Evolutionary conservation across 2,113 vertebrate genomes (phyloP).

Genomic region (Todiramphus chloris): DNA sequence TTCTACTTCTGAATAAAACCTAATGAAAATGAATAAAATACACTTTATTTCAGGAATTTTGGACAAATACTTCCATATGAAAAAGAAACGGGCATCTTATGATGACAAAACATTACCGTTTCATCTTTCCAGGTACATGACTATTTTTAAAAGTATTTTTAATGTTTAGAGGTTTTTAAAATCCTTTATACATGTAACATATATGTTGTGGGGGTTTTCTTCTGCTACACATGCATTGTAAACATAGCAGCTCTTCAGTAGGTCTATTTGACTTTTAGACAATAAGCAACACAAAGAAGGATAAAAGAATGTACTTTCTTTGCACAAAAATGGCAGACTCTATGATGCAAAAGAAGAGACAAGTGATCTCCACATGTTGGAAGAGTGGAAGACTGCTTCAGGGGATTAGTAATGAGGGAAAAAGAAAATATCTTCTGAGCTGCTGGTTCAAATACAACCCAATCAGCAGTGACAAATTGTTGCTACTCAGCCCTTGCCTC

Average conservation of each 20-base stretch:
- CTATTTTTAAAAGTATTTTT: background rate
- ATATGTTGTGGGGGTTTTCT: background rate
- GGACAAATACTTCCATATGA: background rate
- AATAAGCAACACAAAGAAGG: background rate
- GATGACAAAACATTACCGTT: background rate
- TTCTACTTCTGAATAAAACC: background rate
- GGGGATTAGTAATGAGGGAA: background rate
- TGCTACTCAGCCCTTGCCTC: background rate
- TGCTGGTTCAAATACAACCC: background rate
- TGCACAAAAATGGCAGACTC: background rate
- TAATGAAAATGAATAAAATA: background rate
- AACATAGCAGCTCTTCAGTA: background rate
- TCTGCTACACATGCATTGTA: background rate
- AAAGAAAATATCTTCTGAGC: background rate
- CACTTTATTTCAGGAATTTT: background rate
- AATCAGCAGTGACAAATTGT: background rate
- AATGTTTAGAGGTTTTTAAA: fast-evolving
- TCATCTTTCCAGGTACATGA: background rate
- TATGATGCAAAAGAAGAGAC: background rate
- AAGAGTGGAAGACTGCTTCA: background rate
- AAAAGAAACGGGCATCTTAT: background rate
- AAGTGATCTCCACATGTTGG: background rate
- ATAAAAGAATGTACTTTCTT: background rate
- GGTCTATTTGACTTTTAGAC: background rate
- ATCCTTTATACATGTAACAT: background rate